A percentile compares a stretch with the other conserved stretches of the same genome.
Evolutionary conservation across 2,113 vertebrate species (phyloP).

Genomic region (Taurulus bubalis): DNA sequence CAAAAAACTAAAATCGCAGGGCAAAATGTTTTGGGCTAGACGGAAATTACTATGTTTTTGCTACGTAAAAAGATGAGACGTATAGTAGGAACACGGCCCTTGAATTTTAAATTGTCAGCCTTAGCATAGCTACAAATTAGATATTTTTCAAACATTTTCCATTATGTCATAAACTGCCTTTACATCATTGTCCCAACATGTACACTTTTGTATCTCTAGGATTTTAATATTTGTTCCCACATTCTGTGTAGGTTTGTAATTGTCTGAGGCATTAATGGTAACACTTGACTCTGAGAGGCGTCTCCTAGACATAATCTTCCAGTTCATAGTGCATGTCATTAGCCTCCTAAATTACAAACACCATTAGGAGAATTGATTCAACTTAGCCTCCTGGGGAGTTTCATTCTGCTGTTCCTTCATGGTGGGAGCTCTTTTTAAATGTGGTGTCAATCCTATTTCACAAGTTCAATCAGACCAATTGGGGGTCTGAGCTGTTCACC

Average conservation of each 20-base stretch:
- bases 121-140: background rate
- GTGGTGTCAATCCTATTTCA: slow-evolving; percentile 75
- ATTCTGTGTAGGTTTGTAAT: slow-evolving; percentile 14
- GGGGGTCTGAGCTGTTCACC: slow-evolving; percentile 51
- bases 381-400: slow-evolving; percentile 73
- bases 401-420: slow-evolving; percentile 55
- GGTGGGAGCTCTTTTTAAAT: slow-evolving; percentile 64
- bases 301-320: slow-evolving; percentile 76
- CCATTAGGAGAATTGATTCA: slow-evolving; percentile 83
- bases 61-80: background rate
- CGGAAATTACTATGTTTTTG: background rate
- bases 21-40: background rate
- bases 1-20: background rate
- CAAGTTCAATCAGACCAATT: slow-evolving; percentile 69
- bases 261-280: slow-evolving; percentile 38
- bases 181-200: background rate
- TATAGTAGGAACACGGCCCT: no score
- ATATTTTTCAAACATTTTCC: background rate
- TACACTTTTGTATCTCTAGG: background rate
- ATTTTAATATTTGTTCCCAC: slow-evolving; percentile 12
- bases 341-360: slow-evolving; percentile 82
- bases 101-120: background rate
- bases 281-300: slow-evolving; percentile 67
- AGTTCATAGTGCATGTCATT: slow-evolving; percentile 82
- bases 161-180: background rate